Evolutionary conservation across 37 sponge, comb jelly and placozoan genomes (phyloP).

Genomic region (Hexactinellida sp.): DNA sequence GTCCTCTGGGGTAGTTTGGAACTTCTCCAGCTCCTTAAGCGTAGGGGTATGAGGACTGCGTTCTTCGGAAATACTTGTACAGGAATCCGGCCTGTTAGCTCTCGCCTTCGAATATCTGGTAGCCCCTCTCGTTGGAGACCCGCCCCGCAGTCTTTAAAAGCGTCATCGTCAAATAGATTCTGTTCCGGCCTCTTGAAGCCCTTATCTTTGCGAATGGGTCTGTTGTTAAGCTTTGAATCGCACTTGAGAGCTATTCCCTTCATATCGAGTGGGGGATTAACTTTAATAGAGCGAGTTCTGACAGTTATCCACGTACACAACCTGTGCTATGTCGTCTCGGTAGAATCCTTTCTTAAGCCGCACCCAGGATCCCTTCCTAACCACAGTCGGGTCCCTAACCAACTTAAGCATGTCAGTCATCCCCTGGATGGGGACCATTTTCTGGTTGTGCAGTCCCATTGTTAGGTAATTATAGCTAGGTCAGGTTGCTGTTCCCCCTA

Average conservation of each 20-base stretch:
- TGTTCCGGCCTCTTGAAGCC: slow-evolving; percentile 44
- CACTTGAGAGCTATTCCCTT: not conserved
- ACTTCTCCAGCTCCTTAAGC: slow-evolving; percentile 90
- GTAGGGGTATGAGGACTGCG: slow-evolving; percentile 81
- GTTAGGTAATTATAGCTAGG: too few species aligned
- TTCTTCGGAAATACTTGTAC: slow-evolving; percentile 76
- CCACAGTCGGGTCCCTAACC: slow-evolving; percentile 56
- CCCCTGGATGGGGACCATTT: slow-evolving; percentile 93
- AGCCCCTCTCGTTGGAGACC: slow-evolving; percentile 68
- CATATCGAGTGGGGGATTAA: slow-evolving; percentile 84
- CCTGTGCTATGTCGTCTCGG: slow-evolving; percentile 88
- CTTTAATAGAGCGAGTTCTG: slow-evolving; percentile 52
- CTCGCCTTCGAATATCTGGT: slow-evolving; percentile 71
- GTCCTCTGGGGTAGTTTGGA: slow-evolving; percentile 81
- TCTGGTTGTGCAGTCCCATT: slow-evolving; percentile 85
- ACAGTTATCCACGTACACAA: slow-evolving; percentile 70
- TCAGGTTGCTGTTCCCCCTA: slow-evolving; percentile 81
- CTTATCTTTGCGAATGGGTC: not conserved
- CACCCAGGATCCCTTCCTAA: slow-evolving; percentile 83
- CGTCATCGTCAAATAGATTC: slow-evolving; percentile 73
- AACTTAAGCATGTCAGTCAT: slow-evolving; percentile 94
- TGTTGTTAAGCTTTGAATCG: not conserved
- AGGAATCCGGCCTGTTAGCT: slow-evolving; percentile 84
- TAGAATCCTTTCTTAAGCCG: slow-evolving; percentile 82
- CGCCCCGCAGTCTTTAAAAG: slow-evolving; percentile 61